Evolutionary conservation across 2,888 invertebrate species (phyloP).

Genomic region (Vannuccia rotundouncinata): DNA sequence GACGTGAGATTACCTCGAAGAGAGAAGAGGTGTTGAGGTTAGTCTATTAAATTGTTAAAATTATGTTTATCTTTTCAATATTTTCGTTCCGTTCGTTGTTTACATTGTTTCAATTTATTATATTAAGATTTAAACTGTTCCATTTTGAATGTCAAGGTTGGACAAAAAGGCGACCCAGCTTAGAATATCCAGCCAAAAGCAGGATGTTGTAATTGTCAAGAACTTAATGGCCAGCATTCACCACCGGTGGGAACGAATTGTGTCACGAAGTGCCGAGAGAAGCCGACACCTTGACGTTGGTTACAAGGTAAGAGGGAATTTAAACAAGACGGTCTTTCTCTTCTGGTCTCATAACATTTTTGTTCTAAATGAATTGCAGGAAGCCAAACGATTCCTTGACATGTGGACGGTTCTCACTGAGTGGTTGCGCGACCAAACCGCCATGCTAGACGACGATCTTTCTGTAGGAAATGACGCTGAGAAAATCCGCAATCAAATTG

Average conservation of each 20-base stretch:
- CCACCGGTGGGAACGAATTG: conserved; percentile 88
- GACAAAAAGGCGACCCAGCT: conserved; percentile 95
- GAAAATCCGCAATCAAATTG: conserved; percentile 36
- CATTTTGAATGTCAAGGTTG: conserved; percentile 83
- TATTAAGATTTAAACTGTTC: too few relatives aligned
- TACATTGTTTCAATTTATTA: too few relatives aligned
- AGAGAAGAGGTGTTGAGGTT: conserved; percentile 33
- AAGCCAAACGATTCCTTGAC: conserved; percentile 83
- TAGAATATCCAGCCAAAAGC: conserved; percentile 97
- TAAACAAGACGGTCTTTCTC: too few relatives aligned
- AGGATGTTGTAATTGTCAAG: conserved; percentile 92
- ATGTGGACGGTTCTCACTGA: conserved; percentile 79
- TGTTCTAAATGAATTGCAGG: conserved; percentile 53
- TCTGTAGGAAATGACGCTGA: conserved; percentile 42
- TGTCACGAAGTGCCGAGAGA: conserved; percentile 82
- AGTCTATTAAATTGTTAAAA: neutral
- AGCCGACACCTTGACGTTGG: conserved; percentile 82
- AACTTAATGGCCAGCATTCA: conserved; percentile 88
- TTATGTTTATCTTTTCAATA: neutral
- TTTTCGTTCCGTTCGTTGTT: too few relatives aligned
- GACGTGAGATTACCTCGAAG: conserved; percentile 33
- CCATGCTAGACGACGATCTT: conserved; percentile 63
- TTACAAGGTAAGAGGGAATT: conserved; percentile 76
- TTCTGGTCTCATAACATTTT: too few relatives aligned
- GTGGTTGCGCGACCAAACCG: conserved; percentile 65